Base-by-base conservation (phyloP, 2,113 vertebrate species). In the Coturnix japonica region DNA sequence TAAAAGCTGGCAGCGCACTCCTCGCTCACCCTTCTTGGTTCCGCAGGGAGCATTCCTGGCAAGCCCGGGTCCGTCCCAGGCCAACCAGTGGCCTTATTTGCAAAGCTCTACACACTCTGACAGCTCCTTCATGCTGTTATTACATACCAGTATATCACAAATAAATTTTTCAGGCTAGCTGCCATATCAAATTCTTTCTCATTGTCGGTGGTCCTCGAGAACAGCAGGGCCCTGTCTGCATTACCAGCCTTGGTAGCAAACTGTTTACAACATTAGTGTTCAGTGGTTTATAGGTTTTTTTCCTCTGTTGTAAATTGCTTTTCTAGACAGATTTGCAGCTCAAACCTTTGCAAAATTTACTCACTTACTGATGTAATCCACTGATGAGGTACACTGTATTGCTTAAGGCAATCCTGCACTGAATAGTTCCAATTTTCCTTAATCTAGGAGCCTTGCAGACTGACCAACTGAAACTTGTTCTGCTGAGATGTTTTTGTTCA, bases 131-230 rank as follows among this genome's bases (percentile, higher is more conserved):
- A 54, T 63, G 59, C 63, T 70, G 54, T 79, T 90, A 84, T 74
- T n/a, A 77, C 71, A 77, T 73, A 60, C 41, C 37, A 60, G 30
- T 61, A 35, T 80, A 87, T 74, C 4, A 1, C 33, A 89, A 90
- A 93, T 66, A 91, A 57, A 39, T 51, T 91, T 86, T 87, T 88
- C 83, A 89, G 89, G 83, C 87, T 84, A 87, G 73, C 8, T 86
- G 69, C 93, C 84, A 63, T 87, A 96, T 94, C 69, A 81, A 69
- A 95, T 94, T 92, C 87, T 91, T 92, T 92, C 70, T 82, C 41
- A 18, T 87, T 65, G 70, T 49, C 82, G 82, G 95, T 95, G 94
- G 95, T 90, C 94, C 61, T 61, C 18, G 56, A 85, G 86, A 95
- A 92, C 91, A 95, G 84, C 33, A 92, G 46, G 51, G 28, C 28